Evolutionary conservation across 2,113 vertebrate genomes (phyloP).

Genomic region (Elachura formosa): DNA sequence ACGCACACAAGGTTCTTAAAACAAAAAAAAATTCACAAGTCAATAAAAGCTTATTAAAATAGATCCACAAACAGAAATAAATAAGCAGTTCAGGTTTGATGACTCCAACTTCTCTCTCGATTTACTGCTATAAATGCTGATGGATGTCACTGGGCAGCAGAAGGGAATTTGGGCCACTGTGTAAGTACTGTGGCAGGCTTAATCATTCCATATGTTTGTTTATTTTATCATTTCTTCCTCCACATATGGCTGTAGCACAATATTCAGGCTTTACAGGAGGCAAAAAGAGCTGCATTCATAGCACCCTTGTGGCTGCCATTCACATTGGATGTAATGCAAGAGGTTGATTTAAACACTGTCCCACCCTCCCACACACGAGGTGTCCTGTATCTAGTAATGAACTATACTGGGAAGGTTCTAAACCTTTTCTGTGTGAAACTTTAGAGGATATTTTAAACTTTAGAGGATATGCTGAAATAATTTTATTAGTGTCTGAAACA

Average conservation of each 20-base stretch:
- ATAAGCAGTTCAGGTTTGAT: not conserved
- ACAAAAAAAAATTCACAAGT: not conserved
- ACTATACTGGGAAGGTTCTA: not conserved
- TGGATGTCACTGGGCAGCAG: not conserved
- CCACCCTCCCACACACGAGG: fast-evolving
- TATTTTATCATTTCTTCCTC: not conserved
- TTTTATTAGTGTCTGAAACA: not conserved
- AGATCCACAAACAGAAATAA: not conserved
- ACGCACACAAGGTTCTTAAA: not conserved
- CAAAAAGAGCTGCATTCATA: not conserved
- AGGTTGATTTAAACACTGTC: not conserved
- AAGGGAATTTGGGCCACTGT: not conserved
- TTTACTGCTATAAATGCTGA: not conserved
- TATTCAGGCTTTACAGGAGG: not conserved
- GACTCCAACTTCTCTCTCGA: not conserved
- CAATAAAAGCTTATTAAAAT: not conserved
- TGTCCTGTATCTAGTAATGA: not conserved
- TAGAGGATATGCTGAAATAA: not conserved
- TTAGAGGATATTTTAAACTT: not conserved
- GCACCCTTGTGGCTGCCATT: not conserved
- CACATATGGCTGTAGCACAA: not conserved
- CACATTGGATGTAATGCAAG: not conserved
- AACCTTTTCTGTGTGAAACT: not conserved
- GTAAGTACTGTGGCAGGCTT: not conserved
- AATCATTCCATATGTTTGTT: not conserved